Evolutionary conservation across 2,888 invertebrate species (phyloP), one percentile per base, ranked within the genome.

Genomic region (Rhorus exstirpatorius): DNA sequence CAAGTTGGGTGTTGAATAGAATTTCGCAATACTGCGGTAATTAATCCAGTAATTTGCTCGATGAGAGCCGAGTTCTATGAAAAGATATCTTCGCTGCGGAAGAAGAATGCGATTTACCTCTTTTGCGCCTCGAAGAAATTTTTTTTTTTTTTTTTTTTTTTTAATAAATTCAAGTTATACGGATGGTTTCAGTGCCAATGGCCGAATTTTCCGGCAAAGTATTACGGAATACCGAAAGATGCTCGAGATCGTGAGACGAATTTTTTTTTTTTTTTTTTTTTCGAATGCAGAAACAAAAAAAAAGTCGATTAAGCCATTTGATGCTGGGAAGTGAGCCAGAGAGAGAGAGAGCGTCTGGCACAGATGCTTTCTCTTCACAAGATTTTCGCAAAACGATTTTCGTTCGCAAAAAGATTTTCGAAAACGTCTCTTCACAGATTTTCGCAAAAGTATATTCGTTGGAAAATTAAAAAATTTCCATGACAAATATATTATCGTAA

Each of bases 171-270:
- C 6, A 21, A 55, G 26, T 76, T 49, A 38, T 53, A 35, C 53
- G 38, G 19, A 67, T 19, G 44, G 35, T 53, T 67, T 68, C 77
- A 21, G 60, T 76, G 81, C 71, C 81, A 72, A 77, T 72, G 81
- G 67, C 67, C 77, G 81, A 76, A 81, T 74, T 72, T 61, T 72
- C 72, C 61, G 77, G 31, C 12, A 38, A 55, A 21, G 46, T 61
- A 53, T 72, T 74, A 53, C 72, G 46, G 72, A 72, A 77, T n/a
- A 41, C 41, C 19, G 51, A 38, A 67, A 35, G 55, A 46, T 58
- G 63, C 55, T 49, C 35, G 31, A 55, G 46, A 71, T 78, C 44
- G 44, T 71, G 51, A 26, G 41, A 38, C 38, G 58, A 38, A 14
- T 51, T 53, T 60, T 21, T 14, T 51, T 53, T 53, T 79, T 60